These are phyloP conservation scores for Pterocles orientalis DNA, from an alignment of 2,113 vertebrate species.

Conservation along the genomic window DNA sequence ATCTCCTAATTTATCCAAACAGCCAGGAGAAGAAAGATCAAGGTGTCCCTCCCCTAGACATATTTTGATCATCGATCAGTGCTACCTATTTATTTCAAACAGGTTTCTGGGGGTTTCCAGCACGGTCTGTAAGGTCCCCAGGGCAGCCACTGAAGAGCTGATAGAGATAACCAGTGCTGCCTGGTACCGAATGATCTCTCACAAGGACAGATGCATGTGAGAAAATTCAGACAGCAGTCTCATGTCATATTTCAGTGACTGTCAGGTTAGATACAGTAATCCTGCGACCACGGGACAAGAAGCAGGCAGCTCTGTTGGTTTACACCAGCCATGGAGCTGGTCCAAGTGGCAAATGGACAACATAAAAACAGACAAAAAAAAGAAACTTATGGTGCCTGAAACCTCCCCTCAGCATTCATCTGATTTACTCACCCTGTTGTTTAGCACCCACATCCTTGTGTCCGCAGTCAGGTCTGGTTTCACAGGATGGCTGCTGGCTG, in stretches of 20 bases:
- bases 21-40: not conserved
- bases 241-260: not conserved
- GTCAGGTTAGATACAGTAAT: not conserved
- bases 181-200: not conserved
- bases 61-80: not conserved
- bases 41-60: not conserved
- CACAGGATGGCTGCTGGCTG: not conserved
- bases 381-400: not conserved
- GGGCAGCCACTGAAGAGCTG: not conserved
- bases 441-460: not conserved
- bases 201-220: not conserved
- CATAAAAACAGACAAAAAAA: not conserved
- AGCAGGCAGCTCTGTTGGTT: not conserved
- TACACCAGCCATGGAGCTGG: not conserved
- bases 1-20: not conserved
- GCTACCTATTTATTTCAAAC: not conserved
- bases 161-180: not conserved
- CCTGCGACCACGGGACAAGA: not conserved
- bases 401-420: not conserved
- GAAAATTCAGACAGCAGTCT: not conserved
- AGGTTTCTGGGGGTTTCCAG: not conserved
- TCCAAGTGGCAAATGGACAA: not conserved
- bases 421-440: not conserved
- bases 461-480: not conserved
- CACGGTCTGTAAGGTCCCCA: not conserved